Evolutionary conservation across 2,888 invertebrate genomes (phyloP), one percentile per base, ranked within the genome.

Genomic region (Harpalus rufipes): DNA sequence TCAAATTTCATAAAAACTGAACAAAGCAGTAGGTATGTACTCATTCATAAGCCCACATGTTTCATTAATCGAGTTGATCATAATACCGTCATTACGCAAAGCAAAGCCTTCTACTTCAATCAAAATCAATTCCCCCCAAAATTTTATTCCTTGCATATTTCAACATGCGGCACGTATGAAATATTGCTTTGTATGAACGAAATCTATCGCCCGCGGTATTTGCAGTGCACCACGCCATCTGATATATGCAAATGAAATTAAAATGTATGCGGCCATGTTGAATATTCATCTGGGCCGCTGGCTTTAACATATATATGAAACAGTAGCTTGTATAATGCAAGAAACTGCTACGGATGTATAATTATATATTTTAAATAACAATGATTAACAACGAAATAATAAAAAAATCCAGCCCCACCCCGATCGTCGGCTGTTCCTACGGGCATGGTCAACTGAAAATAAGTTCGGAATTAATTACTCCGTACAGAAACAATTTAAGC

Each of bases 321-420:
- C 90, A 90, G 91, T 91, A 91, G 91, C 91, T 89, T 90, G 90
- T 90, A 90, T 90, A 90, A 90, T 90, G 89, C 90, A 89, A 90
- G 90, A 90, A 90, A 90, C 88, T 88, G 89, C 88, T 88, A 86
- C 86, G 87, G 88, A 89, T 89, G 88, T 90, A 89, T 90, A 91
- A 91, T 91, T 91, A 91, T 90, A 90, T 89, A 90, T 90, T 90
- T 90, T 89, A 89, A 90, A 91, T 91, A 90, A 91, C 90, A 90
- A 90, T 90, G 89, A 90, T 90, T 90, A 90, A 90, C 89, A 89
- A 88, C 87, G 88, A 88, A 88, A 88, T 88, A 88, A 89, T 82
- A 82, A 84, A 78, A 84, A 59, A 76, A 83, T 76, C 74, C 76
- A 76, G 61, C 76, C 44, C 44, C 18, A 56, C 16, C 72, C n/a